Conservation (phyloP, 2,888 invertebrate genomes). For the Eretmocerus hayati region DNA sequence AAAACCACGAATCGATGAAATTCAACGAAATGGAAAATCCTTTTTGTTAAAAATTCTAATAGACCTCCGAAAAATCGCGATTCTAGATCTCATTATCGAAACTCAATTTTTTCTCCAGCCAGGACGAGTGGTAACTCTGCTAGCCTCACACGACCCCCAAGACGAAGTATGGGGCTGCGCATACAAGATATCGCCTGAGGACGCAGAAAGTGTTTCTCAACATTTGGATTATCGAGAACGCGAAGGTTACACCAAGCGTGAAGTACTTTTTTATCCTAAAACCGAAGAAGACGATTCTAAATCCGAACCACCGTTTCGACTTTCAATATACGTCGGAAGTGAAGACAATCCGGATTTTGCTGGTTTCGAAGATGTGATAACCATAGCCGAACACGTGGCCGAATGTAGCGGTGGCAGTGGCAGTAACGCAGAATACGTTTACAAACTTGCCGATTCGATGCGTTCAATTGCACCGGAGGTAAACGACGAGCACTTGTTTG, state of each 20-base stretch:
- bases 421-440: slow-evolving; percentile 84
- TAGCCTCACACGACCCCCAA: slow-evolving; percentile 56
- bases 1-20: no score
- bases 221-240: slow-evolving; percentile 89
- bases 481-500: slow-evolving; percentile 69
- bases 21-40: no score
- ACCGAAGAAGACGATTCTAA: slow-evolving; percentile 20
- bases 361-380: slow-evolving; percentile 67
- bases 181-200: slow-evolving; percentile 69
- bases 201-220: slow-evolving; percentile 63
- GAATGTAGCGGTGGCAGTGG: slow-evolving; percentile 78
- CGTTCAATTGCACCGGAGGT: slow-evolving; percentile 64
- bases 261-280: slow-evolving; percentile 69
- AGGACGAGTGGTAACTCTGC: slow-evolving; percentile 81
- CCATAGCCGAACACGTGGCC: slow-evolving; percentile 74
- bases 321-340: slow-evolving; percentile 77
- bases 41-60: no score
- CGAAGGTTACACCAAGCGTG: slow-evolving; percentile 76
- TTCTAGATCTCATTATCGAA: no score
- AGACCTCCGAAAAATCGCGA: no score
- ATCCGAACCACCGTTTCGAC: slow-evolving; percentile 55
- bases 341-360: slow-evolving; percentile 73
- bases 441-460: slow-evolving; percentile 75
- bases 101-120: slow-evolving; percentile 57
- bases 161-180: slow-evolving; percentile 86